These are phyloP conservation scores for Imbricaverruca yamaguchii DNA, from an alignment of 2,888 invertebrate species.

Conservation along the genomic window DNA sequence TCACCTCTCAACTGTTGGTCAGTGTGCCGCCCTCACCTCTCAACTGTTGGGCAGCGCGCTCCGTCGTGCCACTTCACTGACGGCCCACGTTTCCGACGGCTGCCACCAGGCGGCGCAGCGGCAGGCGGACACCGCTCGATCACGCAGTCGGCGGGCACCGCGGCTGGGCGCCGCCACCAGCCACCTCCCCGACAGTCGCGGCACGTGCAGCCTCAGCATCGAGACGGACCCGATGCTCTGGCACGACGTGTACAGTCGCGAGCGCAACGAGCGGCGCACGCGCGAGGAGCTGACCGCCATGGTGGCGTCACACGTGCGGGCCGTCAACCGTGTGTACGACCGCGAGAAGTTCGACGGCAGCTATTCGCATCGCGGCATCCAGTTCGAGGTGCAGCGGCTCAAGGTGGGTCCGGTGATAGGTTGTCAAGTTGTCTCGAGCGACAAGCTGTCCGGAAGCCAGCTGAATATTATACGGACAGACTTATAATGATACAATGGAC, in stretches of 20 bases:
- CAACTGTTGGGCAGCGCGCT: no score
- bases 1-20: no score
- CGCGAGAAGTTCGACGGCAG: constrained; percentile 86
- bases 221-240: constrained; percentile 98
- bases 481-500: no score
- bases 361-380: constrained; percentile 71
- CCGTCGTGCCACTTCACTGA: no score
- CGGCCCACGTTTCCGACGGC: no score
- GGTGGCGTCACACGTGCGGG: constrained; percentile 97
- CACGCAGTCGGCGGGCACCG: background rate
- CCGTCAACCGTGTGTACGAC: constrained; percentile 94
- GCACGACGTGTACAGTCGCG: constrained; percentile 70
- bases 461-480: no score
- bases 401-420: constrained; percentile 48
- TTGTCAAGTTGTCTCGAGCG: no score
- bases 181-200: constrained; percentile 46
- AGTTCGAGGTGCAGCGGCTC: constrained; percentile 89
- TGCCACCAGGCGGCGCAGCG: background rate
- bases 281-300: constrained; percentile 93
- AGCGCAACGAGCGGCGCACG: constrained; percentile 62
- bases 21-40: no score
- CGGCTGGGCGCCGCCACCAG: constrained; percentile 25
- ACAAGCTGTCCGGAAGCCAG: no score
- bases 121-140: background rate
- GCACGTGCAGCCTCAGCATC: constrained; percentile 91